Evolutionary conservation across 1,140 invertebrate species (phyloP).

Genomic region (Periplaneta americana): DNA sequence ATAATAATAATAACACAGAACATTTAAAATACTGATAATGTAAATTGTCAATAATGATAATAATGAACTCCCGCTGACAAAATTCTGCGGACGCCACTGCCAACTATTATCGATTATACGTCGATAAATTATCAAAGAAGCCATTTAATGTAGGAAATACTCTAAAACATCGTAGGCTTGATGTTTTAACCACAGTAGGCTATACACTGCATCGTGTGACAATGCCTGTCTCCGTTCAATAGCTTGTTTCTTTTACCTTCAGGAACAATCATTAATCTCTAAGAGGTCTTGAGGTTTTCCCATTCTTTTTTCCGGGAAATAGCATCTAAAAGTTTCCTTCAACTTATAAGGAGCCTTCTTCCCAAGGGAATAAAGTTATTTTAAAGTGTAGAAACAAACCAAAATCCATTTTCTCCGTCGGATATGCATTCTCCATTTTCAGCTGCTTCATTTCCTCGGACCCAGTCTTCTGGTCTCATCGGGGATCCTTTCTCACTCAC

Average conservation of each 20-base stretch:
- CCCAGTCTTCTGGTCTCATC: neutral
- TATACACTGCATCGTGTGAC: neutral
- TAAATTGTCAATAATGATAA: too few species aligned
- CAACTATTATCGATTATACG: too few species aligned
- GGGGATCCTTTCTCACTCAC: neutral
- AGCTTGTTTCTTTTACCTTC: neutral
- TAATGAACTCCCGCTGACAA: too few species aligned
- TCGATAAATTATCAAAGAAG: too few species aligned
- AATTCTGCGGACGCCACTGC: too few species aligned
- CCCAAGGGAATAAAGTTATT: neutral
- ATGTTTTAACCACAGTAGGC: too few species aligned
- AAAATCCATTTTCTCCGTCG: neutral
- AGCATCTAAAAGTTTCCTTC: neutral
- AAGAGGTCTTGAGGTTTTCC: neutral
- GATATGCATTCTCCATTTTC: neutral
- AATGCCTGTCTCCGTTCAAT: neutral
- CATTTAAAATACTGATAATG: too few species aligned
- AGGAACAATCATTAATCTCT: neutral
- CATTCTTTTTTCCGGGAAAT: neutral
- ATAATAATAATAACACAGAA: too few species aligned
- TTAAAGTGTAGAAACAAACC: neutral
- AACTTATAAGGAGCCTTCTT: neutral
- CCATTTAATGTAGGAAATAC: too few species aligned
- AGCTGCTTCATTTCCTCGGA: neutral
- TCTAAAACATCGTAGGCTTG: too few species aligned